Evolutionary conservation across 2,113 vertebrate species (phyloP).

Genomic region (Pagrus major): DNA sequence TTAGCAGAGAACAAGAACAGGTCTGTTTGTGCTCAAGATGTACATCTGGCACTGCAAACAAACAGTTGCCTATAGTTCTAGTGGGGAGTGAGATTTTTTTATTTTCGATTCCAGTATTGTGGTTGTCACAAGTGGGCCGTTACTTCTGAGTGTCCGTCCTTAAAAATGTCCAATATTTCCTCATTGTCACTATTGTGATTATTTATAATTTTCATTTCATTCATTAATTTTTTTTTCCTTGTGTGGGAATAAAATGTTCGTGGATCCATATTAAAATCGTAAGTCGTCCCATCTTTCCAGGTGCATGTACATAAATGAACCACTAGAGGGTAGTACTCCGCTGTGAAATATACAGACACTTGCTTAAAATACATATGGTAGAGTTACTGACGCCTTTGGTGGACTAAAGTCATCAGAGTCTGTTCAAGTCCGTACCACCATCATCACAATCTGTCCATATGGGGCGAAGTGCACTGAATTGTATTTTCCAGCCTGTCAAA

Average conservation of each 20-base stretch:
- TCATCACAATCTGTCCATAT: neutral
- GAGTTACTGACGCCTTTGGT: neutral
- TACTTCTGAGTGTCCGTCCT: neutral
- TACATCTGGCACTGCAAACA: no score
- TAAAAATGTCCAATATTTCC: neutral
- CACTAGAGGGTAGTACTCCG: constrained; percentile 50
- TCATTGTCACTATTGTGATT: neutral
- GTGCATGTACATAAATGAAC: neutral
- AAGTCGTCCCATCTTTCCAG: no score
- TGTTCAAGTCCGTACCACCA: neutral
- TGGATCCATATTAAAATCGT: no score
- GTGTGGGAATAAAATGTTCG: neutral
- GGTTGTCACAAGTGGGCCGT: neutral
- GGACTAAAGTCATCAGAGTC: neutral
- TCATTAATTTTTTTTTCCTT: neutral
- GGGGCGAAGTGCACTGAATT: neutral
- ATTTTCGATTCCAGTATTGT: neutral
- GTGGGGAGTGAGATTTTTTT: neutral
- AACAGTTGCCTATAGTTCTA: neutral
- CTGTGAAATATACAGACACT: neutral
- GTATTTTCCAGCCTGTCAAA: neutral
- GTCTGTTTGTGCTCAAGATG: no score
- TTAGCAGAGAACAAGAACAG: no score
- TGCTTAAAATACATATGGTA: neutral
- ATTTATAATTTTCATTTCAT: neutral